These are phyloP conservation scores for Epizoanthus stellaris DNA, from an alignment of 92 coral and sea anemone species.

Conservation along the genomic window DNA sequence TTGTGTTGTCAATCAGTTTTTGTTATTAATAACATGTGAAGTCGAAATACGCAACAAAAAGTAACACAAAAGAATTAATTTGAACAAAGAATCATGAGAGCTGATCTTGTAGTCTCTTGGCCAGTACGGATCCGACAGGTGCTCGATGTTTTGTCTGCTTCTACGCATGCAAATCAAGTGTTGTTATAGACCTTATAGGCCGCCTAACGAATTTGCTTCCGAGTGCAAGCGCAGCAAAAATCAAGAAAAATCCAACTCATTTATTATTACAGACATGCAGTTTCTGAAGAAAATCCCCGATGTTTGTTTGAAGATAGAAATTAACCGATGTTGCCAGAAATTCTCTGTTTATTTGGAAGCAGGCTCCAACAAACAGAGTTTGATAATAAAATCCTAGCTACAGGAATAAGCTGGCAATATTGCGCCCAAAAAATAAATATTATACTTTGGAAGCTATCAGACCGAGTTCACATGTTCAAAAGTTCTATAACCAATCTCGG, in stretches of 20 bases:
- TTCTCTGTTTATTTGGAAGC: no score
- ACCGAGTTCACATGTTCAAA: background rate
- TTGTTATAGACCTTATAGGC: background rate
- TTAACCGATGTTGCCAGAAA: no score
- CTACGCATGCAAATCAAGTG: slow-evolving; percentile 5
- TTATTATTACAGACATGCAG: background rate
- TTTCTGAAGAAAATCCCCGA: no score
- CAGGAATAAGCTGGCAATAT: no score
- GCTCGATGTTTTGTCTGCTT: slow-evolving; percentile 28
- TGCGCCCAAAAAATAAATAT: no score
- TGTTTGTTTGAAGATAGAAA: no score
- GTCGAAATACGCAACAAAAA: slow-evolving; percentile 10
- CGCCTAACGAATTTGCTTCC: background rate
- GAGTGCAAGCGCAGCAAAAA: background rate
- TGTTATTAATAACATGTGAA: background rate
- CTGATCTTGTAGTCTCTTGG: slow-evolving; percentile 2
- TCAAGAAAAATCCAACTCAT: background rate
- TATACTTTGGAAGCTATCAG: no score
- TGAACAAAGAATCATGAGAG: background rate
- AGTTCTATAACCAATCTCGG: background rate
- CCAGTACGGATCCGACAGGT: slow-evolving; percentile 12
- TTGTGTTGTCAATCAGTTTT: no score
- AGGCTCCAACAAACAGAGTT: no score
- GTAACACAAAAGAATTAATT: slow-evolving; percentile 25
- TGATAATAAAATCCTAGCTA: no score